Evolutionary conservation across 2,797 vertebrate genomes (phyloP), one percentile per base, ranked within the genome.

Genomic region (Paramormyrops hopkinsi): DNA sequence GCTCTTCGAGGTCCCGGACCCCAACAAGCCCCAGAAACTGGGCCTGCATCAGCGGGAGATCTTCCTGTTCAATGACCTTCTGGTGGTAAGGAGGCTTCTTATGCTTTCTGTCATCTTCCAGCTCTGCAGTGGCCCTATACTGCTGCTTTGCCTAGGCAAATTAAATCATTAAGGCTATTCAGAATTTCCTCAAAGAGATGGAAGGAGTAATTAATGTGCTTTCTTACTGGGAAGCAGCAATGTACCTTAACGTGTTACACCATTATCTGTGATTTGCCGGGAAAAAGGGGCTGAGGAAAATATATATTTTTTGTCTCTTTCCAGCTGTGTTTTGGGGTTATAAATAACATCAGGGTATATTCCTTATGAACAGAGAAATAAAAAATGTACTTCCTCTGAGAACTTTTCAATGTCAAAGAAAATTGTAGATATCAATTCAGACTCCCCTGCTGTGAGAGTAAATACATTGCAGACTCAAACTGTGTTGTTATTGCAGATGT

Each of bases 11-110:
- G 98, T 99, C 48, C 98, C 98, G 2, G 98, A 99, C 93, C 97
- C 98, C 90, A 99, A 97, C 93, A 99, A 99, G 94, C 98, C 98
- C 56, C 98, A 99, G 93, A 99, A 99, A 91, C 95, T 99, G 89
- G 98, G 98, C 37, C 94, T 99, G 88, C 98, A 99, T 93, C 98
- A 99, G 93, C 94, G 98, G 92, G 98, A 99, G 94, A 98, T 99
- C 94, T 99, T 99, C 95, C 96, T 99, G 88, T 99, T 99, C 89
- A 99, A 99, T 51, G 98, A 99, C 93, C 97, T 99, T 82, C 96
- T 99, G 0, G 98, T 99, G 98, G 98, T 99, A 97, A 0, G 96
- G 92, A 41, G 91, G 22, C 3, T 22, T 89, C 6, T 9, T 79
- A 19, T 2, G 0, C 54, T 82, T 91, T 41, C 54, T 83, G 11